A percentile compares a stretch with the other conserved stretches of the same genome.
Conservation (phyloP, 1,140 invertebrate species). For the Trinorchestia longiramus region DNA sequence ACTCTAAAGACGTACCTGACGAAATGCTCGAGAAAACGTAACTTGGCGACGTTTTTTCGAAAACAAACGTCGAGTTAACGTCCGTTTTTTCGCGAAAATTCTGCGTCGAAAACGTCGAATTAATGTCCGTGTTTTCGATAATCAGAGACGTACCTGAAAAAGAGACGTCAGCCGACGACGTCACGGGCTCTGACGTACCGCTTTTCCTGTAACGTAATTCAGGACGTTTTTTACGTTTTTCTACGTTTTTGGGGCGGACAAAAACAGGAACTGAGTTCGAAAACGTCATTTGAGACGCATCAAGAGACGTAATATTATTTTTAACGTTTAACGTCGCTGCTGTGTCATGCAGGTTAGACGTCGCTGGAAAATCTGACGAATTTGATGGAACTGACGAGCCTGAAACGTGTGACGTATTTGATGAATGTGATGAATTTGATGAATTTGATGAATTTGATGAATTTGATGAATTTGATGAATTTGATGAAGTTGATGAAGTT, state of each 20-base stretch:
- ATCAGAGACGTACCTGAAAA: not conserved
- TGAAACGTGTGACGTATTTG: not conserved
- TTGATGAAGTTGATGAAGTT: not conserved
- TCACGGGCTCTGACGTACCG: not conserved
- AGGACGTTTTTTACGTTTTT: not conserved
- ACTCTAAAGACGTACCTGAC: constrained; percentile 28
- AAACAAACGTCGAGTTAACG: too few species aligned
- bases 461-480: not conserved
- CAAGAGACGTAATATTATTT: too few species aligned
- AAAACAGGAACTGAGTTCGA: too few species aligned
- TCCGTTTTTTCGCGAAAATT: not conserved
- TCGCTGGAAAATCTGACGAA: not conserved
- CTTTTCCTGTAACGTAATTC: not conserved
- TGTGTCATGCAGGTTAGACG: not conserved
- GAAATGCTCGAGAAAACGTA: not conserved
- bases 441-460: not conserved
- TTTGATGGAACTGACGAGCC: not conserved
- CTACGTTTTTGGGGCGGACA: not conserved
- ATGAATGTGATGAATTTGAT: not conserved
- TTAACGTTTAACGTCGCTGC: too few species aligned
- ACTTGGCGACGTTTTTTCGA: too few species aligned
- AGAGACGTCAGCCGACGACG: not conserved
- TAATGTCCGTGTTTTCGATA: not conserved
- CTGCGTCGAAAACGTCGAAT: not conserved
- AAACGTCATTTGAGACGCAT: too few species aligned